These are phyloP conservation scores for Sminthurinus aureus DNA, from an alignment of 2,888 invertebrate species.

Conservation along the genomic window DNA sequence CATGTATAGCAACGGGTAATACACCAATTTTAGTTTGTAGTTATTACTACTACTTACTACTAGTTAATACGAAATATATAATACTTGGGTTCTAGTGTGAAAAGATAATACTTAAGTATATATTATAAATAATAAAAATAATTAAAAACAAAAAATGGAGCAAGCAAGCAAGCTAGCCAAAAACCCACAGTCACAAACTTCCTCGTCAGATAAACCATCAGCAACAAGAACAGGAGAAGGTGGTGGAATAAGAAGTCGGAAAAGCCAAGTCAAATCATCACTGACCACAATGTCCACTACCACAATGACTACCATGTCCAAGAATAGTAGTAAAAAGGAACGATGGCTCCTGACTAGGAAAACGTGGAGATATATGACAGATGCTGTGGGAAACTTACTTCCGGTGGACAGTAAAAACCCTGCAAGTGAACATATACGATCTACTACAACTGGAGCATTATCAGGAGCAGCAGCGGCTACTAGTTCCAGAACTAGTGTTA, in stretches of 20 bases:
- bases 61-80: too few species aligned
- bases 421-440: background rate
- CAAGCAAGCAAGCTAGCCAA: too few species aligned
- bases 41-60: too few species aligned
- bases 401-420: conserved; percentile 70
- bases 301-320: background rate
- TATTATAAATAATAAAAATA: too few species aligned
- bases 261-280: background rate
- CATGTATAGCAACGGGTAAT: too few species aligned
- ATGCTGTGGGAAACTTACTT: conserved; percentile 83
- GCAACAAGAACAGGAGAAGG: background rate
- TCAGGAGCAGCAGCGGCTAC: background rate
- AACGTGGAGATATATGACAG: conserved; percentile 93
- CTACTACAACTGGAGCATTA: background rate
- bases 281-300: background rate
- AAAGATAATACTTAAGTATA: too few species aligned
- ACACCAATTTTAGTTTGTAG: too few species aligned
- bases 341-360: conserved; percentile 87
- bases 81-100: too few species aligned
- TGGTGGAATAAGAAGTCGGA: background rate
- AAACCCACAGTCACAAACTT: too few species aligned
- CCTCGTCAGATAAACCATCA: too few species aligned
- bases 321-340: conserved; percentile 71
- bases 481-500: background rate
- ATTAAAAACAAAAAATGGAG: too few species aligned